These are phyloP conservation scores for Alosa alosa DNA, from an alignment of 2,113 vertebrate genomes.

Conservation along the genomic window DNA sequence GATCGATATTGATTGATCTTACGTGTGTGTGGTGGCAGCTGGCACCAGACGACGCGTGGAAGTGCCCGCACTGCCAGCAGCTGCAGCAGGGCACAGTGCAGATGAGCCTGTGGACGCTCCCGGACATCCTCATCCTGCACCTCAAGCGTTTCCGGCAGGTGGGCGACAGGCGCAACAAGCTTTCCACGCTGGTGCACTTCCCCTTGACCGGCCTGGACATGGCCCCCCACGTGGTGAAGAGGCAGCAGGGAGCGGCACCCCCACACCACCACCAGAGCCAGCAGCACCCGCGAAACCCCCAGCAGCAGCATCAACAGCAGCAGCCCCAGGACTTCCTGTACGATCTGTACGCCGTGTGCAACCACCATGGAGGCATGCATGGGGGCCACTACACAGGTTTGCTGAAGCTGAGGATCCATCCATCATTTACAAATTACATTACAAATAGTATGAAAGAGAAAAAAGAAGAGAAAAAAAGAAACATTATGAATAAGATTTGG, in stretches of 20 bases:
- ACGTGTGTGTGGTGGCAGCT: conserved; percentile 68
- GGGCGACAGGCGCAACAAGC: conserved; percentile 87
- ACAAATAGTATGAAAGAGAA: no score
- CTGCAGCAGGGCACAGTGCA: conserved; percentile 93
- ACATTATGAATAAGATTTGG: no score
- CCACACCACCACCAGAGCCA: conserved; percentile 47
- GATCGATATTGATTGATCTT: no score
- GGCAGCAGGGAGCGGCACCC: conserved; percentile 56
- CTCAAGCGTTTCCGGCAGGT: conserved; percentile 95
- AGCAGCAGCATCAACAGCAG: conserved; percentile 63
- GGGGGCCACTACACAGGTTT: conserved; percentile 95
- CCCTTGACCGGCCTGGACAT: conserved; percentile 87
- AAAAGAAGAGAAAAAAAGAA: no score
- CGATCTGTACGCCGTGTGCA: conserved; percentile 92
- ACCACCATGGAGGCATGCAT: conserved; percentile 95
- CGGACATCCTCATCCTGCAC: conserved; percentile 95
- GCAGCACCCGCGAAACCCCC: conserved; percentile 56
- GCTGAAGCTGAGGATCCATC: conserved; percentile 36
- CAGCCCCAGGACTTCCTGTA: conserved; percentile 78
- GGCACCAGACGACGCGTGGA: conserved; percentile 93
- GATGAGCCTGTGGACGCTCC: conserved; percentile 95
- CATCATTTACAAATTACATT: background rate
- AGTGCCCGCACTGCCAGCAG: conserved; percentile 91
- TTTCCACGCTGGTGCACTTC: conserved; percentile 89
- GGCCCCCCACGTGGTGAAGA: conserved; percentile 87